Evolutionary conservation across 1,140 invertebrate genomes (phyloP).

Genomic region (Drosophila pandora): DNA sequence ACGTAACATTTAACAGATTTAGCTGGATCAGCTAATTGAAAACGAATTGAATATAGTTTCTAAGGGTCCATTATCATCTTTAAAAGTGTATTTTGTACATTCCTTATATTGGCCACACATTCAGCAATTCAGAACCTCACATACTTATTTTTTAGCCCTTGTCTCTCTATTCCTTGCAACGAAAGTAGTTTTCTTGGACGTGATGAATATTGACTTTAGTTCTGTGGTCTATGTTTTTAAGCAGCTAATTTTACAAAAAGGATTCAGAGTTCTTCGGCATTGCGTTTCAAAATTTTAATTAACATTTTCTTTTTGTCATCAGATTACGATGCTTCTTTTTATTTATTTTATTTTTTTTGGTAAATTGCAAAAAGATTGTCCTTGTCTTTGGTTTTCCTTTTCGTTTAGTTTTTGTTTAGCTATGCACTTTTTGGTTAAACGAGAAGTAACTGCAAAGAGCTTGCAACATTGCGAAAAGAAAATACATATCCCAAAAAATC

Average conservation of each 20-base stretch:
- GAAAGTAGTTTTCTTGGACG: slow-evolving; percentile 40
- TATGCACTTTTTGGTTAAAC: slow-evolving; percentile 30
- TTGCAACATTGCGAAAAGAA: slow-evolving; percentile 49
- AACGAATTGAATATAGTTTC: slow-evolving; percentile 36
- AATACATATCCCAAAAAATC: slow-evolving; percentile 34
- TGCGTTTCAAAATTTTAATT: slow-evolving; percentile 22
- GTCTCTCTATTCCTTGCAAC: slow-evolving; percentile 11
- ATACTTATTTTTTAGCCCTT: slow-evolving; percentile 17
- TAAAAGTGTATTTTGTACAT: slow-evolving; percentile 48
- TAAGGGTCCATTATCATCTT: slow-evolving; percentile 18
- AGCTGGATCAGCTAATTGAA: slow-evolving; percentile 18
- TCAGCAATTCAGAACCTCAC: slow-evolving; percentile 34
- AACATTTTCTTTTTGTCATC: slow-evolving; percentile 10
- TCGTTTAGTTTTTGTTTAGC: slow-evolving; percentile 31
- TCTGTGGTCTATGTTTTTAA: slow-evolving; percentile 32
- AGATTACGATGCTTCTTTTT: slow-evolving; percentile 27
- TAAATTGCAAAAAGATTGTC: slow-evolving; percentile 77
- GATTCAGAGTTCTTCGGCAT: slow-evolving; percentile 37
- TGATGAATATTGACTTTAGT: slow-evolving; percentile 32
- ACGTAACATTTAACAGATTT: slow-evolving; percentile 18
- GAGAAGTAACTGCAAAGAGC: slow-evolving; percentile 38
- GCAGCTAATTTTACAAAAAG: slow-evolving; percentile 42
- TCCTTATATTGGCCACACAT: slow-evolving; percentile 57
- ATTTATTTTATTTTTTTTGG: slow-evolving; percentile 33
- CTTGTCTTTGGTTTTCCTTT: slow-evolving; percentile 58